A percentile compares a stretch with the other conserved stretches of the same genome.
Evolutionary conservation across 2,797 vertebrate species (phyloP).

Genomic region (Lophius americanus): DNA sequence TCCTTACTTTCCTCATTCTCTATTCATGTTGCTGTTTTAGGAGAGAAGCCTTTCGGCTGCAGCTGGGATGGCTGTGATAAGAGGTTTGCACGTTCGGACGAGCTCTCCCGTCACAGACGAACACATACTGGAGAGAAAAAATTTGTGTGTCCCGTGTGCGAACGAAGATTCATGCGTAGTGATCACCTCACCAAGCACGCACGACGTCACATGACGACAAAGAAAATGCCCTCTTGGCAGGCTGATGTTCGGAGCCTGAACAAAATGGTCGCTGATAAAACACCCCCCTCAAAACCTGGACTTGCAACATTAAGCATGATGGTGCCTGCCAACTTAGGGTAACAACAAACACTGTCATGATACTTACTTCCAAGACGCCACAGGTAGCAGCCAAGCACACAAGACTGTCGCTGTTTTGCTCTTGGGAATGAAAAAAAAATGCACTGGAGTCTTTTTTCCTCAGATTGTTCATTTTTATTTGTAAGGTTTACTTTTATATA

Average conservation of each 20-base stretch:
- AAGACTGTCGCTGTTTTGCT: constrained; percentile 72
- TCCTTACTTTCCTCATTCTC: constrained; percentile 7
- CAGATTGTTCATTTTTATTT: constrained; percentile 76
- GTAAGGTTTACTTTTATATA: constrained; percentile 77
- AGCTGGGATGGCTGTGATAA: constrained; percentile 98
- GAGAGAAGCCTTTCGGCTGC: constrained; percentile 97
- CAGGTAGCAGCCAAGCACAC: constrained; percentile 69
- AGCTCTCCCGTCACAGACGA: constrained; percentile 94
- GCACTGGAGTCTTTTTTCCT: constrained; percentile 81
- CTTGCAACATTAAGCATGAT: constrained; percentile 82
- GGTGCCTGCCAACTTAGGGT: constrained; percentile 77
- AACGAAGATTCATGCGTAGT: constrained; percentile 97
- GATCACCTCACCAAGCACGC: constrained; percentile 98
- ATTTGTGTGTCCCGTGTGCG: constrained; percentile 93
- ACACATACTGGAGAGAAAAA: constrained; percentile 98
- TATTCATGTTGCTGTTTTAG: constrained; percentile 66
- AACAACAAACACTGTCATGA: constrained; percentile 62
- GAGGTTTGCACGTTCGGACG: constrained; percentile 95
- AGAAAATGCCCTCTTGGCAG: constrained; percentile 95
- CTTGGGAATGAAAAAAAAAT: constrained; percentile 74
- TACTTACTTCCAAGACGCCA: constrained; percentile 58
- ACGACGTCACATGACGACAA: constrained; percentile 92
- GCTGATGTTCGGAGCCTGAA: constrained; percentile 89
- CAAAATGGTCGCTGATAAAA: constrained; percentile 82
- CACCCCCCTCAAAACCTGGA: constrained; percentile 66